Evolutionary conservation across 2,888 invertebrate species (phyloP), one percentile per base, ranked within the genome.

Genomic region (Tenthredo amoena): DNA sequence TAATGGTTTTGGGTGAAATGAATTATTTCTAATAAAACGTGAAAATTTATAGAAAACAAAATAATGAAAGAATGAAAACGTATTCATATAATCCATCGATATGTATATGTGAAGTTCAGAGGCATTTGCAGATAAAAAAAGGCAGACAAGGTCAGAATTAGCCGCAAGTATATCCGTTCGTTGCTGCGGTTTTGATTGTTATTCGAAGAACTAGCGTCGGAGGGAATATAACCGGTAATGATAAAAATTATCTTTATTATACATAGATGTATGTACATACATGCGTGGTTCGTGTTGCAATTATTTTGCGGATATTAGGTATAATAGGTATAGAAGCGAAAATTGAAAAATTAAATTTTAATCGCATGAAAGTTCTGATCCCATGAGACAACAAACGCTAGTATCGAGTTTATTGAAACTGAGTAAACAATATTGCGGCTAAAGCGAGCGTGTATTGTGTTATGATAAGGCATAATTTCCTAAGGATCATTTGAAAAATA

Each of bases 391-490:
- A n/a, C n/a, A 55, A 55, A 55, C 55, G 7, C 18, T 18, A n/a
- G 12, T 62, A 62, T 26, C 21, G 4, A 62, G 62, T 62, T 62
- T 62, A 62, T 21, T 6, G 1, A 37, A 37, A 71, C n/a, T 71
- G 71, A n/a, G n/a, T 71, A 31, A 37, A 12, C 34, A 37, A 21
- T 26, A 31, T 21, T 76, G 40, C 47, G 34, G 34, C n/a, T 26
- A 34, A 37, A 21, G 15, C 47, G 15, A 12, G 15, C 43, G 4
- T 5, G 6, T n/a, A 3, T 50, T 77, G 6, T 58, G 37, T 55
- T 79, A 10, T 58, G 55, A 79, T 37, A 79, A n/a, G 34, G 58
- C 12, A 58, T 58, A 47, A 34, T 55, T 79, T 55, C 15, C 55
- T 18, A 34, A 50, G 7, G n/a, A 34, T 79, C 31, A 55, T 37